A percentile compares a stretch with the other conserved stretches of the same genome.
These are phyloP conservation scores for Crocidura indochinensis DNA, from an alignment of 2,797 vertebrate genomes.

Conservation along the genomic window DNA sequence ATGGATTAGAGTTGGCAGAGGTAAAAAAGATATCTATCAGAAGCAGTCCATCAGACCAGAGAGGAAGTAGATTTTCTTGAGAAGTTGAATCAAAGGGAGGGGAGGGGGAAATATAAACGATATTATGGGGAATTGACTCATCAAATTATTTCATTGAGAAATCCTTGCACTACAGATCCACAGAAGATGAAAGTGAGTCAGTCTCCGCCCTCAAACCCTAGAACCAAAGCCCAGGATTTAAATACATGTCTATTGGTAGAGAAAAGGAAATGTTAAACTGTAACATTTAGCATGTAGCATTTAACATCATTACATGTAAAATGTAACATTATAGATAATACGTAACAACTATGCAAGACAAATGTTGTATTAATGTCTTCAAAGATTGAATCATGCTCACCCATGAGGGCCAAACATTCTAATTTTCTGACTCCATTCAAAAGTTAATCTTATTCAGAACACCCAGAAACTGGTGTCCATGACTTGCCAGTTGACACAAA, in stretches of 20 bases:
- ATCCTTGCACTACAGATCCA: neutral
- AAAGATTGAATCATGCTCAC: neutral
- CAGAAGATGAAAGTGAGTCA: neutral
- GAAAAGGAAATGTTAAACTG: neutral
- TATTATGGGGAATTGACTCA: neutral
- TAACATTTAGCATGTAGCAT: no score
- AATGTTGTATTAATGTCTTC: neutral
- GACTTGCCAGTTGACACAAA: neutral
- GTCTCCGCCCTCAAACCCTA: neutral
- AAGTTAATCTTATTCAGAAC: neutral
- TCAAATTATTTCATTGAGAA: neutral
- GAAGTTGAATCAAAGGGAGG: neutral
- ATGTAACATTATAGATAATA: no score
- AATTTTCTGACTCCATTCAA: neutral
- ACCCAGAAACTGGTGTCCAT: neutral
- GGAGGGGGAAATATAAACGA: neutral
- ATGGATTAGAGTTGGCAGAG: constrained; percentile 46
- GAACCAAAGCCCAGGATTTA: neutral
- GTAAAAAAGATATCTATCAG: neutral
- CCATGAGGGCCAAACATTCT: neutral
- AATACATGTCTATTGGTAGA: neutral
- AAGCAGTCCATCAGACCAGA: neutral
- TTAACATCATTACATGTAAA: no score
- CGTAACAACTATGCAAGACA: no score
- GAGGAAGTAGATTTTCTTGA: neutral